Evolutionary conservation across 2,888 invertebrate genomes (phyloP).

Genomic region (Idaea biselata): DNA sequence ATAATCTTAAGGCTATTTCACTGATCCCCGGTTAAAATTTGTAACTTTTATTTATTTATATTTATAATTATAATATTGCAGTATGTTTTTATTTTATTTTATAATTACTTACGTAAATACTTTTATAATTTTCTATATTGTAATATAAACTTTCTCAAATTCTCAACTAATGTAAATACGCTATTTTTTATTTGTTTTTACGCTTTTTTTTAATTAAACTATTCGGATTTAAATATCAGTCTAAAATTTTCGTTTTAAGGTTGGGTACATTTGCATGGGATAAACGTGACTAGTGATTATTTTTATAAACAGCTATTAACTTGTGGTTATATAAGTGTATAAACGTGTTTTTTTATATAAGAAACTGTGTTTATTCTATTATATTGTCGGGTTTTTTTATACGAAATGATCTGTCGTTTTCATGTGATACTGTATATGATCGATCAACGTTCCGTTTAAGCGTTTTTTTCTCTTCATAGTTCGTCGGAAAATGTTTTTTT

Average conservation of each 20-base stretch:
- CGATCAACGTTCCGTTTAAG: constrained; percentile 43
- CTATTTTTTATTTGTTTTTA: constrained; percentile 54
- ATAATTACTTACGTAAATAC: constrained; percentile 28
- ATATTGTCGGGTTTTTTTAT: constrained; percentile 60
- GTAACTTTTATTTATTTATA: constrained; percentile 49
- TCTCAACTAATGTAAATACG: constrained; percentile 80
- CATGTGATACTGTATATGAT: constrained; percentile 41
- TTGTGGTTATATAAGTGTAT: constrained; percentile 69
- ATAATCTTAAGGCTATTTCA: constrained; percentile 64
- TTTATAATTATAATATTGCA: constrained; percentile 41
- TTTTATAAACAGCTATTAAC: constrained; percentile 45
- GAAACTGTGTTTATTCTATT: constrained; percentile 30
- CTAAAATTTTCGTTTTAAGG: constrained; percentile 78
- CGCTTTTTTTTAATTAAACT: constrained; percentile 38
- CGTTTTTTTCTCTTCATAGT: constrained; percentile 79
- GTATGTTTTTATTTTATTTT: constrained; percentile 32
- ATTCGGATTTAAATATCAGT: constrained; percentile 78
- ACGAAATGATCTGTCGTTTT: constrained; percentile 50
- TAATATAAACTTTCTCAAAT: constrained; percentile 78
- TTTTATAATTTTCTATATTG: constrained; percentile 38
- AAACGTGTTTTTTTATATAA: constrained; percentile 41
- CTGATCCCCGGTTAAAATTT: constrained; percentile 74
- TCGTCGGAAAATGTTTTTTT: constrained; percentile 29
- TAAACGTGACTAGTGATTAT: constrained; percentile 55
- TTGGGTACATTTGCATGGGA: constrained; percentile 72